Percentiles rank a stretch among this genome's conserved stretches.
phyloP scores from a whole-genome alignment of 35 echinoderm and acorn worm species.

The Ptychodera flava region DNA sequence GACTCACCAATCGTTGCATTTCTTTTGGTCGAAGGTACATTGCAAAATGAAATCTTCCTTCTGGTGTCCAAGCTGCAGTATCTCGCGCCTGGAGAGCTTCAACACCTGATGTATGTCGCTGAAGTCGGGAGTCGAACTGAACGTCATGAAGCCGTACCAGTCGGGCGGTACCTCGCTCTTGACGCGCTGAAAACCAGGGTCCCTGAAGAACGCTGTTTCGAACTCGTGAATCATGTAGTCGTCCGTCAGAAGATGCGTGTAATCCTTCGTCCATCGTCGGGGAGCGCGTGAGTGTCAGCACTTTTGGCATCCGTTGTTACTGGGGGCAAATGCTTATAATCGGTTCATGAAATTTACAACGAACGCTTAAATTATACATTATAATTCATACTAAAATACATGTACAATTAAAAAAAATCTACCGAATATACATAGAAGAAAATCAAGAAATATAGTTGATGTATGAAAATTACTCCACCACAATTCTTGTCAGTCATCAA shows the following conservation, averaged over 20 bases:
- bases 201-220: constrained; percentile 14
- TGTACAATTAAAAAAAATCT: too few species aligned
- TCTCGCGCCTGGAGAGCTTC: constrained; percentile 2
- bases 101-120: constrained; percentile 22
- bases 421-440: too few species aligned
- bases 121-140: constrained; percentile 28
- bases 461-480: too few species aligned
- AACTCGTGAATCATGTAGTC: neutral
- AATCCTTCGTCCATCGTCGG: neutral
- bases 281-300: too few species aligned
- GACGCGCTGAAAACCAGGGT: constrained; percentile 25
- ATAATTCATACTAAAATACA: too few species aligned
- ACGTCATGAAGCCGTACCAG: constrained; percentile 36
- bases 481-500: too few species aligned
- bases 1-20: constrained; percentile 12
- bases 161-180: constrained; percentile 17
- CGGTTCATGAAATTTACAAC: too few species aligned
- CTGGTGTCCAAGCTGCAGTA: constrained; percentile 13
- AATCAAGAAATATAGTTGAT: too few species aligned
- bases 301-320: too few species aligned
- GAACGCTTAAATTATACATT: too few species aligned
- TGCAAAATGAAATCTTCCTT: constrained; percentile 28
- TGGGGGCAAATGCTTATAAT: too few species aligned
- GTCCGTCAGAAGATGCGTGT: neutral
- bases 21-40: constrained; percentile 23